Evolutionary conservation across 23 tunicate species (phyloP).

Genomic region (Oikopleura dioica): DNA sequence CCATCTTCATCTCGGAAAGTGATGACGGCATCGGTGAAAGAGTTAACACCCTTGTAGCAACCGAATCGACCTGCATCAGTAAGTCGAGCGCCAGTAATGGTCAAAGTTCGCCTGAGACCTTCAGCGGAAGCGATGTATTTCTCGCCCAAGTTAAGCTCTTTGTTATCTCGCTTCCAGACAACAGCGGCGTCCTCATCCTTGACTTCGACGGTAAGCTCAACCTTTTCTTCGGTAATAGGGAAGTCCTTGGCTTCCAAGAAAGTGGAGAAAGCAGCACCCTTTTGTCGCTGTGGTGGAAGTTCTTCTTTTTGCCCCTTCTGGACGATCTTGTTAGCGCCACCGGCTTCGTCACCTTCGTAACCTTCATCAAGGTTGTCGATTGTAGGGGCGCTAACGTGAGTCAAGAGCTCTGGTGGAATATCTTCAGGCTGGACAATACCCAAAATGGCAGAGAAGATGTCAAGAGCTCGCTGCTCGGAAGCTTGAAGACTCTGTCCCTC

Average conservation of each 20-base stretch:
- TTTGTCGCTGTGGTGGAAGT: background rate
- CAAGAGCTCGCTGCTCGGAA: background rate
- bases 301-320: background rate
- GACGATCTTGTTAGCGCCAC: background rate
- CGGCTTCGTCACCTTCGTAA: conserved; percentile 1
- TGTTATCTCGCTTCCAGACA: background rate
- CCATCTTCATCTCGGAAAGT: background rate
- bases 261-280: background rate
- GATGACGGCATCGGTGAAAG: background rate
- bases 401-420: background rate
- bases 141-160: background rate
- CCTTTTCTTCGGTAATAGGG: background rate
- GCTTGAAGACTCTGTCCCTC: background rate
- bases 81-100: background rate
- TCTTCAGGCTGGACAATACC: background rate
- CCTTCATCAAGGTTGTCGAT: background rate
- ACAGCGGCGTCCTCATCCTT: background rate
- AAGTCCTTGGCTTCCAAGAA: background rate
- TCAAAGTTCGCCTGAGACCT: background rate
- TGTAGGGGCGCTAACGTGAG: background rate
- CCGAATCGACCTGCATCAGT: background rate
- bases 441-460: background rate
- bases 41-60: background rate
- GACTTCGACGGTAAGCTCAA: background rate
- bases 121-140: background rate